These are phyloP conservation scores for Aquatica leii DNA, from an alignment of 2,888 invertebrate genomes.

Conservation along the genomic window DNA sequence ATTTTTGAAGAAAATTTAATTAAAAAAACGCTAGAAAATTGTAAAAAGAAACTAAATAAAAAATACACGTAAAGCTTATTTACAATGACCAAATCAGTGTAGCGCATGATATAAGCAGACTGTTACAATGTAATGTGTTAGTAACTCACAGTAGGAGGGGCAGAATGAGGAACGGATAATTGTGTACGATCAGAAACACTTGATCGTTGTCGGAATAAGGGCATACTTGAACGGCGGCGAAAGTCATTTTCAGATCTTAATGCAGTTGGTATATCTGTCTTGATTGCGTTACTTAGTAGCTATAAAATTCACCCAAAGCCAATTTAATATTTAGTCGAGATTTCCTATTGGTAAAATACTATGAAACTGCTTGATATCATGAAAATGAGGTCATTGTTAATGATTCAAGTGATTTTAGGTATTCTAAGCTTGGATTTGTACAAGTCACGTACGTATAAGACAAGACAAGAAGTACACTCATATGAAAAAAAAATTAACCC, in stretches of 20 bases:
- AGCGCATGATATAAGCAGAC: background rate
- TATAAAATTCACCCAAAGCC: slow-evolving; percentile 56
- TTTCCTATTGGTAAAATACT: too few relatives aligned
- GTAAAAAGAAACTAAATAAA: too few relatives aligned
- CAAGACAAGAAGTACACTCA: too few relatives aligned
- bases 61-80: background rate
- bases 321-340: background rate
- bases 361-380: too few relatives aligned
- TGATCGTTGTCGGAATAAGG: slow-evolving; percentile 60
- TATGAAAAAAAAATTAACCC: too few relatives aligned
- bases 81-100: background rate
- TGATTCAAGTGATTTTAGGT: too few relatives aligned
- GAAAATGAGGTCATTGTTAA: too few relatives aligned
- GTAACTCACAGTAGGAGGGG: slow-evolving; percentile 59
- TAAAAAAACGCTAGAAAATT: too few relatives aligned
- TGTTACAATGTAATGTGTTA: slow-evolving; percentile 40
- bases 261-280: slow-evolving; percentile 73
- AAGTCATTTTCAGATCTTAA: slow-evolving; percentile 50
- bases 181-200: slow-evolving; percentile 59
- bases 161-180: slow-evolving; percentile 60
- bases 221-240: slow-evolving; percentile 55
- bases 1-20: background rate
- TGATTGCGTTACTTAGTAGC: slow-evolving; percentile 80
- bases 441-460: too few relatives aligned
- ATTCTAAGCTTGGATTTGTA: too few relatives aligned